Conservation (phyloP, 2,797 vertebrate species). For the Siniperca undulata region DNA sequence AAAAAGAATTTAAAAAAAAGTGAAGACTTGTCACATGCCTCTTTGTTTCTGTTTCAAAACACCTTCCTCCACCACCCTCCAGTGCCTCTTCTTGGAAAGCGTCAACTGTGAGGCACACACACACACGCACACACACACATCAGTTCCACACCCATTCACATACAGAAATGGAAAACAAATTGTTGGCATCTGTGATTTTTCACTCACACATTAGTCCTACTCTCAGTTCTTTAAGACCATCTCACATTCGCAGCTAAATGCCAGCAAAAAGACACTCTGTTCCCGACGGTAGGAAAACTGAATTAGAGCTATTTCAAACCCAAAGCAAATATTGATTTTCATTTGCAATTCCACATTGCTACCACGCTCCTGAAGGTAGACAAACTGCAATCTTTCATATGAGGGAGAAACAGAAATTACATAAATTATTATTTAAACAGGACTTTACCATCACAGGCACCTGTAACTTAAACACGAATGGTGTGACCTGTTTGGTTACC, state of each 20-base stretch:
- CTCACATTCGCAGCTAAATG: not conserved
- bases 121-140: not conserved
- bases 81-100: constrained; percentile 36
- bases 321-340: constrained; percentile 36
- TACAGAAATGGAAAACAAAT: not conserved
- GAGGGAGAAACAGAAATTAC: not conserved
- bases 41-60: constrained; percentile 39
- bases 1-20: not conserved
- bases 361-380: not conserved
- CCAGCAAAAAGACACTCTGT: not conserved
- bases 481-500: not conserved
- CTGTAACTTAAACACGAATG: not conserved
- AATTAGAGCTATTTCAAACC: not conserved
- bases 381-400: not conserved
- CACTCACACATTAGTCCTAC: not conserved
- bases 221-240: not conserved
- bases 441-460: not conserved
- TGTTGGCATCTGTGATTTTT: not conserved
- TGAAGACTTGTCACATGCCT: constrained; percentile 2
- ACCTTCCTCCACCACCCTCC: not conserved
- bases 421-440: not conserved
- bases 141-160: not conserved
- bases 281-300: not conserved
- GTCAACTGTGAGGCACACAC: constrained; percentile 1
- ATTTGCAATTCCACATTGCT: constrained; percentile 7